These are phyloP conservation scores for Pantherophis vulpinus DNA, from an alignment of 2,797 vertebrate species.

Conservation along the genomic window DNA sequence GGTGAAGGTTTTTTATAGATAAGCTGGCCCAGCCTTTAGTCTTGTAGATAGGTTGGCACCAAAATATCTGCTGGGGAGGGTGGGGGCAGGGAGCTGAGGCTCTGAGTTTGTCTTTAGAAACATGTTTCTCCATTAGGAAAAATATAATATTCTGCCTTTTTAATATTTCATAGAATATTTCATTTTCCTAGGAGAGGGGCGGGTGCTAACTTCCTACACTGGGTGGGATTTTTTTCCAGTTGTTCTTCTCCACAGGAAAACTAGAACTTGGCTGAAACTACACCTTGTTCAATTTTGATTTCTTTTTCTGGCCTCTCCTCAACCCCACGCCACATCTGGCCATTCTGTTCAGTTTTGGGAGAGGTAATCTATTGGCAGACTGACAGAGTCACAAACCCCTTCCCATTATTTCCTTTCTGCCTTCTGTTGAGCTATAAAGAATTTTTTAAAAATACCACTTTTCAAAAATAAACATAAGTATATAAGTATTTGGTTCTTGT, in stretches of 20 bases:
- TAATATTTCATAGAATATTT: too few relatives aligned
- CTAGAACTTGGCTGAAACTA: background rate
- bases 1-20: too few relatives aligned
- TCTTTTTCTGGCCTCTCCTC: background rate
- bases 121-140: too few relatives aligned
- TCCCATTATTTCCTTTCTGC: background rate
- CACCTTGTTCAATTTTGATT: background rate
- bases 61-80: too few relatives aligned
- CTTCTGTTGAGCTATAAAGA: background rate
- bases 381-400: background rate
- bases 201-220: too few relatives aligned
- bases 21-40: too few relatives aligned
- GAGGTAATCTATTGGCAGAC: background rate
- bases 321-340: background rate
- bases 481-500: background rate
- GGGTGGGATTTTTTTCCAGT: background rate
- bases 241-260: background rate
- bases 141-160: too few relatives aligned
- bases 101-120: too few relatives aligned
- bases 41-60: too few relatives aligned
- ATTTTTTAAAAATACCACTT: background rate
- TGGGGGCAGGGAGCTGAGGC: too few relatives aligned
- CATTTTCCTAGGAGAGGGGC: too few relatives aligned
- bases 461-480: background rate
- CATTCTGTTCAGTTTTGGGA: background rate